These are phyloP conservation scores for Andricus quercusramuli DNA, from an alignment of 2,888 invertebrate species.

Conservation along the genomic window DNA sequence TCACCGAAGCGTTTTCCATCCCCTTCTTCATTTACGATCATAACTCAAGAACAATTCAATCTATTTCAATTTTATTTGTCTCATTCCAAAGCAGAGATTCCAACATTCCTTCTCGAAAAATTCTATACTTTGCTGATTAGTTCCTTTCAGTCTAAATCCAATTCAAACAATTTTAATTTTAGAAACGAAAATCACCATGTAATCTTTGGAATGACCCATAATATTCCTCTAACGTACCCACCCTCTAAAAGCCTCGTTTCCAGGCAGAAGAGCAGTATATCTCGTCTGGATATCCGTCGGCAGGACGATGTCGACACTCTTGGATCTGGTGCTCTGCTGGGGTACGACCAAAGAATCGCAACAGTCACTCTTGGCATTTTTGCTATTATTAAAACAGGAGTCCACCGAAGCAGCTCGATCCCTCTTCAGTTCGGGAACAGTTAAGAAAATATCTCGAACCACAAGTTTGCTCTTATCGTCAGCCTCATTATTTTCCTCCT, in stretches of 20 bases:
- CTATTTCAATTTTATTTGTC: too few species aligned
- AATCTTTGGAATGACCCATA: background rate
- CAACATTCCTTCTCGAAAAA: too few species aligned
- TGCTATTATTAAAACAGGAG: constrained; percentile 90
- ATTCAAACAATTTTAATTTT: too few species aligned
- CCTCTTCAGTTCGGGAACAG: constrained; percentile 90
- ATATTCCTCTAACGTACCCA: constrained; percentile 69
- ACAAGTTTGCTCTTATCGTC: constrained; percentile 69
- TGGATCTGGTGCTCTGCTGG: constrained; percentile 86
- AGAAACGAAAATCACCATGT: too few species aligned
- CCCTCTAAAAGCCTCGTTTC: constrained; percentile 75
- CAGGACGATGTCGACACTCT: constrained; percentile 92
- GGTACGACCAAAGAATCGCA: constrained; percentile 86
- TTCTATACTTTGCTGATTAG: too few species aligned
- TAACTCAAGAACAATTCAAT: too few species aligned
- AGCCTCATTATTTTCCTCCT: constrained; percentile 57
- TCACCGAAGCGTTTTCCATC: background rate
- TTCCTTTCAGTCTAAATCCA: too few species aligned
- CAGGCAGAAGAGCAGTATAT: constrained; percentile 86
- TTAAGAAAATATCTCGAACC: constrained; percentile 87
- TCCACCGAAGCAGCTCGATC: constrained; percentile 94
- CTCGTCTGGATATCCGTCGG: constrained; percentile 92
- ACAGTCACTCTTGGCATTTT: constrained; percentile 85
- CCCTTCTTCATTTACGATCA: too few species aligned
- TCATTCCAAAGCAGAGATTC: too few species aligned